Evolutionary conservation across 1,140 invertebrate genomes (phyloP).

Genomic region (Acromyrmex charruanus): DNA sequence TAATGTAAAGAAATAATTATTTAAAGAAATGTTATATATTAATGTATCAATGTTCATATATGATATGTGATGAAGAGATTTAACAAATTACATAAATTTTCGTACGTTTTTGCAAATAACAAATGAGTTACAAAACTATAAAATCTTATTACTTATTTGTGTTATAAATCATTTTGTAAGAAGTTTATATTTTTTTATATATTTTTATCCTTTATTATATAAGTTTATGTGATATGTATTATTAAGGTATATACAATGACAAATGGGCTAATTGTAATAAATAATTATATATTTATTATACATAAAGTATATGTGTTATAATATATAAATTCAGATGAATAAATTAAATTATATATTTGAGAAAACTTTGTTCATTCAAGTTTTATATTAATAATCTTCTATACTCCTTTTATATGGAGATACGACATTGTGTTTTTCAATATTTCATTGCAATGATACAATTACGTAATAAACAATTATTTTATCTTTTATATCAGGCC

Average conservation of each 20-base stretch:
- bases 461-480: slow-evolving; percentile 14
- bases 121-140: slow-evolving; percentile 17
- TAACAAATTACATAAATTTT: slow-evolving; percentile 1
- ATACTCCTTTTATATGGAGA: neutral
- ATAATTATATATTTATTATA: slow-evolving; percentile 57
- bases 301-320: slow-evolving; percentile 60
- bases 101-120: neutral
- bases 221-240: slow-evolving; percentile 1
- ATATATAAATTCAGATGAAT: slow-evolving; percentile 56
- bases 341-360: slow-evolving; percentile 64
- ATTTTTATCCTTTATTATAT: slow-evolving; percentile 24
- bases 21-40: neutral
- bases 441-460: neutral
- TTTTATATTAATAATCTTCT: slow-evolving; percentile 6
- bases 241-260: slow-evolving; percentile 23
- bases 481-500: neutral
- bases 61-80: slow-evolving; percentile 18
- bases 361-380: neutral
- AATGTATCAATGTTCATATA: neutral
- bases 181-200: neutral
- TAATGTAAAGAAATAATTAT: slow-evolving; percentile 3
- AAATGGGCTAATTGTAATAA: slow-evolving; percentile 52
- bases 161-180: slow-evolving; percentile 26
- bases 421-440: neutral
- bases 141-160: neutral